Percentiles rank a stretch among this genome's conserved stretches.
phyloP scores from a whole-genome alignment of 92 coral and sea anemone species.

The Bergia sp. region DNA sequence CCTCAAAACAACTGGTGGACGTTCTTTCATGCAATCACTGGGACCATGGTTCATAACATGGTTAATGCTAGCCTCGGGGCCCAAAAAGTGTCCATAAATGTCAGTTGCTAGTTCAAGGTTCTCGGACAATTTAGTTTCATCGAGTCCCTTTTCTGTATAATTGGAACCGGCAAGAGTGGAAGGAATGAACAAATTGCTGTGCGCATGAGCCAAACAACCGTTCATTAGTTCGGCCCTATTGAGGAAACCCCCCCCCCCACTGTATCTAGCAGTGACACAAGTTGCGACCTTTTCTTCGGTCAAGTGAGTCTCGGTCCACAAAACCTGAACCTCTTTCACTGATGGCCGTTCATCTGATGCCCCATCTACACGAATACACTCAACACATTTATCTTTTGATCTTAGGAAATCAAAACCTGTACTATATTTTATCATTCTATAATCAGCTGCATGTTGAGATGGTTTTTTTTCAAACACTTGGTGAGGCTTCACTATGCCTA shows the following conservation, averaged over 20 bases:
- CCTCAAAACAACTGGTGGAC: too few species aligned
- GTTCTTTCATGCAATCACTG: too few species aligned
- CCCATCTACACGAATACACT: constrained; percentile 54
- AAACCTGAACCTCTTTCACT: constrained; percentile 47
- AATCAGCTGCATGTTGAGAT: background rate
- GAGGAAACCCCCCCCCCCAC: constrained; percentile 49
- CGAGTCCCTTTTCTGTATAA: constrained; percentile 33
- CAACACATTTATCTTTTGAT: constrained; percentile 32
- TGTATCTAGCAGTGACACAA: constrained; percentile 39
- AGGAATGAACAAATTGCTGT: constrained; percentile 49
- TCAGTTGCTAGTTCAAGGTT: constrained; percentile 48
- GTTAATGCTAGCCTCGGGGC: too few species aligned
- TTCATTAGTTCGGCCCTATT: constrained; percentile 51
- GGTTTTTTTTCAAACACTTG: constrained; percentile 45
- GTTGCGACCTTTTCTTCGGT: constrained; percentile 45
- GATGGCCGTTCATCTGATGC: constrained; percentile 51
- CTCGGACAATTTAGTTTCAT: constrained; percentile 38
- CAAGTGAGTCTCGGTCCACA: constrained; percentile 50
- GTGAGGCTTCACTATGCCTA: constrained; percentile 51
- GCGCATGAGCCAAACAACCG: constrained; percentile 50
- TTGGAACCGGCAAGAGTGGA: constrained; percentile 44
- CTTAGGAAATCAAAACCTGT: too few species aligned
- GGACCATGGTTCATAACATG: too few species aligned
- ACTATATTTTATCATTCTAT: too few species aligned
- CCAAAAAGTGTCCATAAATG: background rate